Evolutionary conservation across 2,888 invertebrate species (phyloP).

Genomic region (Platycnemis pennipes): DNA sequence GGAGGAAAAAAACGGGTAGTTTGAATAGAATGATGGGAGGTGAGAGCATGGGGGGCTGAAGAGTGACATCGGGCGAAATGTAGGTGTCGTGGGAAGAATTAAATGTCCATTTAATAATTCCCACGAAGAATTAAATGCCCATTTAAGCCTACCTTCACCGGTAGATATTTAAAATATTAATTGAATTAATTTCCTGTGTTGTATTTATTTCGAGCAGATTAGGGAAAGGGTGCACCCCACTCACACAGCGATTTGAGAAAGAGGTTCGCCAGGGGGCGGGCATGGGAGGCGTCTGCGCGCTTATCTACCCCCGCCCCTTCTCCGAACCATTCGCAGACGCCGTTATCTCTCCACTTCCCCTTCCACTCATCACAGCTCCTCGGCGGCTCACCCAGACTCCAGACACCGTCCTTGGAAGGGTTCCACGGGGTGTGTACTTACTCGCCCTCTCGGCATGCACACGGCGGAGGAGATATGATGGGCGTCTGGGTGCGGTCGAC

Average conservation of each 20-base stretch:
- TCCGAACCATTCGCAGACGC: not conserved
- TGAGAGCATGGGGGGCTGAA: too few relatives aligned
- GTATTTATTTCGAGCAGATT: too few relatives aligned
- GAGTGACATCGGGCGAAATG: too few relatives aligned
- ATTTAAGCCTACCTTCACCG: too few relatives aligned
- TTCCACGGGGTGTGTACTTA: constrained; percentile 24
- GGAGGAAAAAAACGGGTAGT: too few relatives aligned
- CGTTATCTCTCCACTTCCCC: not conserved
- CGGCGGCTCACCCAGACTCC: not conserved
- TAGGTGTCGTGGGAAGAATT: too few relatives aligned
- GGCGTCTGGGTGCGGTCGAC: not conserved
- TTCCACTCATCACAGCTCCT: not conserved
- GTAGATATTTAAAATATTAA: too few relatives aligned
- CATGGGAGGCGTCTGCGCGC: not conserved
- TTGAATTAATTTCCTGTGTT: not conserved
- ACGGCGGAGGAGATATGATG: not conserved
- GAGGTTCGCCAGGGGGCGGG: not conserved
- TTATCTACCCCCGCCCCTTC: not conserved
- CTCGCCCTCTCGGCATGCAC: not conserved
- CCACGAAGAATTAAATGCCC: too few relatives aligned
- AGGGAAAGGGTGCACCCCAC: too few relatives aligned
- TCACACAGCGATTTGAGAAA: not conserved
- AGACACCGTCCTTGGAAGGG: constrained; percentile 24
- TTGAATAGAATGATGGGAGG: too few relatives aligned
- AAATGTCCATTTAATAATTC: too few relatives aligned